Base-by-base conservation (phyloP, 2,888 invertebrate genomes). In the Drosophila pseudotakahashii region DNA sequence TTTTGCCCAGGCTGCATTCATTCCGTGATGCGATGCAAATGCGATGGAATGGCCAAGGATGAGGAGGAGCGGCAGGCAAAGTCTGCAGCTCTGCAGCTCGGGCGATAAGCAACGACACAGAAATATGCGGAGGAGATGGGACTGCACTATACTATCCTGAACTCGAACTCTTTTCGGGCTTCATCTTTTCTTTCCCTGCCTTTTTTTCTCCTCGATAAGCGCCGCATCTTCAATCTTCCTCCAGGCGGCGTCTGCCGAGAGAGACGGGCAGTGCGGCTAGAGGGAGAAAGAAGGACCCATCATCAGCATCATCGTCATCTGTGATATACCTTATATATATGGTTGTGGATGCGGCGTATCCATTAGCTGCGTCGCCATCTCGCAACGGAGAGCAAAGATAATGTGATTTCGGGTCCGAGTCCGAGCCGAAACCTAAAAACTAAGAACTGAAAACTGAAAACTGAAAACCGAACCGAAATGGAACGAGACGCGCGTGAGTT, bases 201-300 rank as follows among this genome's bases (percentile, higher is more conserved):
- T 76, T 68, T 77, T 68, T 77, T 23, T 7, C 63, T 77, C 74
- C 66, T 78, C 86, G 90, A 90, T 91, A 90, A 90, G 90, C 80
- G 82, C 81, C 82, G 85, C 89, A 89, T 90, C 89, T 90, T 89
- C 90, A 90, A 89, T 90, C 88, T 89, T 89, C 76, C 70, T 79
- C 72, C 69, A 60, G 62, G 76, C 79, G 78, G 79, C 77, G 84
- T 78, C 81, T 76, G 70, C 74, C 37, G 47, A 47, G 68, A 68
- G 68, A 68, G 67, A 68, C 57, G 42, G 32, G 30, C 30, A 30
- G 30, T n/a, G 45, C 7, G 16, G 41, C 48, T 39, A 55, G 47
- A 73, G 69, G 61, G 61, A 59, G 72, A 60, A 58, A 73, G 78
- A 81, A 76, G 59, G 75, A 58, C 73, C 82, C 75, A 66, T 71